Percentiles rank a stretch among this genome's conserved stretches.
phyloP scores from a whole-genome alignment of 2,113 vertebrate species.

The Pogona vitticeps region DNA sequence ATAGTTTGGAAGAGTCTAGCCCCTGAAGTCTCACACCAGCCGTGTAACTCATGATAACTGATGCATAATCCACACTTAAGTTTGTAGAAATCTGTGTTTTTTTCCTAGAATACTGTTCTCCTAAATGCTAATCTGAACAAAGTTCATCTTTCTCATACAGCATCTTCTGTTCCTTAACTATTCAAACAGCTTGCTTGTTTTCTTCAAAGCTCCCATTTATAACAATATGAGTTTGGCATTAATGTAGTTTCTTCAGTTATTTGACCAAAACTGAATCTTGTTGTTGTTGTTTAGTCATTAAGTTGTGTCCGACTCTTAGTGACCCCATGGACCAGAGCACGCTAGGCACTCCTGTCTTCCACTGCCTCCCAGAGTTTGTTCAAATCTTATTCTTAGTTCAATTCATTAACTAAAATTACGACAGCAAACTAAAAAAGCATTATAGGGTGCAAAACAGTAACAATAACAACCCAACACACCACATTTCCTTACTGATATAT shows the following conservation, averaged over 20 bases:
- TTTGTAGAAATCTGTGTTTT: slow-evolving; percentile 63
- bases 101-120: slow-evolving; percentile 47
- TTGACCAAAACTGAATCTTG: background rate
- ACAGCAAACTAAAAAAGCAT: background rate
- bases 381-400: background rate
- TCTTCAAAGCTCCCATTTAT: slow-evolving; percentile 15
- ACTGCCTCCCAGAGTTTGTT: too few species aligned
- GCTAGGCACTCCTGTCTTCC: too few species aligned
- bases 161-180: background rate
- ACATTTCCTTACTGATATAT: background rate
- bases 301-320: too few species aligned
- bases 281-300: too few species aligned
- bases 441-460: background rate
- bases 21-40: slow-evolving; percentile 57
- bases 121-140: slow-evolving; percentile 51
- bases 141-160: slow-evolving; percentile 20
- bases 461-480: too few species aligned
- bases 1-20: slow-evolving; percentile 69
- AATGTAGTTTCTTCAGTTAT: background rate
- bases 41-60: slow-evolving; percentile 60
- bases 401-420: background rate
- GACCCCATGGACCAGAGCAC: too few species aligned
- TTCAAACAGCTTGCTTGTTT: background rate
- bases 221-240: slow-evolving; percentile 4
- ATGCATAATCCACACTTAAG: background rate